Evolutionary conservation across 2,797 vertebrate genomes (phyloP), one percentile per base, ranked within the genome.

Genomic region (Malurus leucopterus): DNA sequence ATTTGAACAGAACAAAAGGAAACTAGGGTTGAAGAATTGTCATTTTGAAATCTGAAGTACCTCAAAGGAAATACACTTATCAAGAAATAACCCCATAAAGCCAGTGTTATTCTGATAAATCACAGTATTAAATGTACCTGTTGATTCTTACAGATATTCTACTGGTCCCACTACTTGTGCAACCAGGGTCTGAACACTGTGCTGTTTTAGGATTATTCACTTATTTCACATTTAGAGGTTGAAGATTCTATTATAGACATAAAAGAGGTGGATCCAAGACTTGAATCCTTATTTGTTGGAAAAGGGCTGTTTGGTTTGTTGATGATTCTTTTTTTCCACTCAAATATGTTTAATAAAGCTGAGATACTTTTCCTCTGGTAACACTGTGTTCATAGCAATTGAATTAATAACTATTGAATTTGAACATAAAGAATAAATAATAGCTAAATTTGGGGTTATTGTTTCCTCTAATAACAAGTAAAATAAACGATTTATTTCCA

Each of bases 151-250:
- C 1, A 29, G 11, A 3, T 21, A 5, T 30, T 62, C 2, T 67
- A 5, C 34, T 58, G 24, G 13, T 68, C 4, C 46, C 0, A 1
- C 23, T 27, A 6, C 16, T 26, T 2, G 0, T 7, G 26, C 34
- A 43, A 0, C 12, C 9, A 3, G 26, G 27, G 4, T 29, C 3
- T 41, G 57, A 44, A 2, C n/a, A 26, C 27, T 0, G 8, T 14
- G 19, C 34, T 76, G 12, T 38, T 67, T 30, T 15, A 47, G 30
- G n/a, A 4, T 9, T 46, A 27, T 9, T 58, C 24, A 27, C 50
- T 77, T 38, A 22, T 62, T 77, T 54, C 63, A 26, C 13, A 7
- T 40, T 41, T 3, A 32, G 30, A 64, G 59, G 15, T 0, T 78
- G 70, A 68, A 34, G 53, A 17, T 51, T 59, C 32, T 63, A 8